These are phyloP conservation scores for Cygnus olor DNA, from an alignment of 2,797 vertebrate genomes.

Conservation along the genomic window DNA sequence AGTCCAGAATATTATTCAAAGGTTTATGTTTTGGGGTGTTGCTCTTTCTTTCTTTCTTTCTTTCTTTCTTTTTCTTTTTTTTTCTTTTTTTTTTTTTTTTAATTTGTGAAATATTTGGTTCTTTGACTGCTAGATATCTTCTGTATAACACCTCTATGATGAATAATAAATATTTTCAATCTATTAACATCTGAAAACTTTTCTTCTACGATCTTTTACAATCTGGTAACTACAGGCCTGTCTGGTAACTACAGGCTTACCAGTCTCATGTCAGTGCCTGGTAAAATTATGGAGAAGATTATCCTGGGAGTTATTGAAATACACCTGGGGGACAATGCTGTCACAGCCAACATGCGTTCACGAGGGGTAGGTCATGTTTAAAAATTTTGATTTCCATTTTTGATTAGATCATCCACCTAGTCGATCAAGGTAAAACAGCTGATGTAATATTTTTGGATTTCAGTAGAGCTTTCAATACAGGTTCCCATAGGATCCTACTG, in stretches of 20 bases:
- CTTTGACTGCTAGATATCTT: background rate
- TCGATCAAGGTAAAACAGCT: background rate
- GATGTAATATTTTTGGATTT: background rate
- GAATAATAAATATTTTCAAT: background rate
- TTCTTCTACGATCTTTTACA: background rate
- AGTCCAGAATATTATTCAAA: background rate
- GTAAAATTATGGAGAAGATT: no score
- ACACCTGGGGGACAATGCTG: background rate
- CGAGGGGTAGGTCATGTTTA: background rate
- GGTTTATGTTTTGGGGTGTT: background rate
- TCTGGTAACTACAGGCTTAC: no score
- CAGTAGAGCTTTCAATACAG: background rate
- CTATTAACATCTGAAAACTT: background rate
- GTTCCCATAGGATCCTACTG: no score
- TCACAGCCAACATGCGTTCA: background rate
- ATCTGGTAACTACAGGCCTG: no score
- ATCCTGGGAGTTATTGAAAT: background rate
- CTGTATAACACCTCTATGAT: no score
- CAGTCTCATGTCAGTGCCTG: no score
- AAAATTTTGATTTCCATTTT: background rate
- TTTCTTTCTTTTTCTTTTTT: no score
- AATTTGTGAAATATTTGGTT: background rate
- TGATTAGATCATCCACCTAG: background rate
- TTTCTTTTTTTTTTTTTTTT: no score
- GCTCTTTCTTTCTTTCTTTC: background rate